Percentiles rank a stretch among this genome's conserved stretches.
Evolutionary conservation across 2,113 vertebrate genomes (phyloP).

Genomic region (Alethe diademata): DNA sequence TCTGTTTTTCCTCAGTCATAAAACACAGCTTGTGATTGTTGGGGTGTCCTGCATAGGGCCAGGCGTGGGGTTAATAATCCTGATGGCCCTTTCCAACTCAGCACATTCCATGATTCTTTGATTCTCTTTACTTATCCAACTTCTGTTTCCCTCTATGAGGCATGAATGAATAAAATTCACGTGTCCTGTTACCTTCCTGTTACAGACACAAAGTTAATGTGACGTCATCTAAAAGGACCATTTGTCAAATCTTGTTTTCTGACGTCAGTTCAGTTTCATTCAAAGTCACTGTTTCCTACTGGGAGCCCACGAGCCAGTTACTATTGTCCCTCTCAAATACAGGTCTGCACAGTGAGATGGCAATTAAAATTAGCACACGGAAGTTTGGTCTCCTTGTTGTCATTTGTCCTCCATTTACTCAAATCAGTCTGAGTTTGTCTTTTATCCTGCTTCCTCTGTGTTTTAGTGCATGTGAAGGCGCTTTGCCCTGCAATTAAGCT

Average conservation of each 20-base stretch:
- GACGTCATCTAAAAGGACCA: not conserved
- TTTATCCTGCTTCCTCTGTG: not conserved
- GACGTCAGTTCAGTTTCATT: not conserved
- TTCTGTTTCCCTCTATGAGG: not conserved
- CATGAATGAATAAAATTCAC: not conserved
- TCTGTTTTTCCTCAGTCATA: not conserved
- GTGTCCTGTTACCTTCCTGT: not conserved
- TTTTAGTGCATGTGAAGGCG: not conserved
- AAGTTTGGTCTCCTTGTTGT: not conserved
- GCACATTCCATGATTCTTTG: not conserved
- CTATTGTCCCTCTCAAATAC: not conserved
- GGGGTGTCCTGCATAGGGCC: too few relatives aligned
- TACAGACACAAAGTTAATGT: not conserved
- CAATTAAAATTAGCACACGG: not conserved
- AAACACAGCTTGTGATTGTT: not conserved
- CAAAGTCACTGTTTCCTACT: not conserved
- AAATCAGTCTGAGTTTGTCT: not conserved
- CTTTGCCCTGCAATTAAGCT: not conserved
- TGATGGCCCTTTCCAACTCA: not conserved
- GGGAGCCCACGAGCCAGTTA: not conserved
- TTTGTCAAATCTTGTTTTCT: not conserved
- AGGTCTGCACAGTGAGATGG: fast-evolving
- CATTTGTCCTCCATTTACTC: not conserved
- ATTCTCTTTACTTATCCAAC: not conserved
- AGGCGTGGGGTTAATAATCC: not conserved